Percentiles rank a stretch among this genome's conserved stretches.
Conservation (phyloP, 37 sponge, comb jelly and placozoan genomes). For the Aplysina aerophoba region DNA sequence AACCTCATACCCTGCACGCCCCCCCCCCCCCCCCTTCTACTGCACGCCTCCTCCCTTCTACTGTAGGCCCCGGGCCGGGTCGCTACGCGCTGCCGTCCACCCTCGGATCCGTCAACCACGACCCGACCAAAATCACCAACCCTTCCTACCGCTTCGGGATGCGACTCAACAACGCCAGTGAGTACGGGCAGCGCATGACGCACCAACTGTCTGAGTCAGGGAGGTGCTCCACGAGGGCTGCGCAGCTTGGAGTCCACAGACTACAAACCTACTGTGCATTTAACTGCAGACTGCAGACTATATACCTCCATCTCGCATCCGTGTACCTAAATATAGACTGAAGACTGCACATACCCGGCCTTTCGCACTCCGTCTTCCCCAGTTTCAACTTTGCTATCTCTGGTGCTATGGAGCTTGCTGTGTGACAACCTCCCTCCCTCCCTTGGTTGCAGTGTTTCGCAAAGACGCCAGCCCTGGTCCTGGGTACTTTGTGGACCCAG, state of each 20-base stretch:
- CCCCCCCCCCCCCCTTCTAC: too few species aligned
- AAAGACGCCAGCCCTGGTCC: conserved; percentile 96
- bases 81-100: conserved; percentile 85
- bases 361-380: too few species aligned
- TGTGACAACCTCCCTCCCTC: too few species aligned
- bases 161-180: conserved; percentile 78
- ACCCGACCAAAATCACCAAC: conserved; percentile 82
- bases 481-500: conserved; percentile 83
- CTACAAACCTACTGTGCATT: too few species aligned
- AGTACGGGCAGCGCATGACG: conserved; percentile 30
- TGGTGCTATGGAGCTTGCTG: too few species aligned
- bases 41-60: neutral
- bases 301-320: too few species aligned
- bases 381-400: too few species aligned
- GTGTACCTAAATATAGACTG: neutral
- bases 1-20: neutral
- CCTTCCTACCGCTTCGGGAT: conserved; percentile 93
- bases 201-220: too few species aligned
- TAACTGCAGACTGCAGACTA: too few species aligned
- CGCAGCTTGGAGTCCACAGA: too few species aligned
- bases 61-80: conserved; percentile 92
- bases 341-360: too few species aligned
- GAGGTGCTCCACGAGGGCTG: too few species aligned
- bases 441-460: conserved; percentile 87
- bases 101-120: conserved; percentile 75